Conservation (phyloP, 2,888 invertebrate species). For the Leucophenga montana region DNA sequence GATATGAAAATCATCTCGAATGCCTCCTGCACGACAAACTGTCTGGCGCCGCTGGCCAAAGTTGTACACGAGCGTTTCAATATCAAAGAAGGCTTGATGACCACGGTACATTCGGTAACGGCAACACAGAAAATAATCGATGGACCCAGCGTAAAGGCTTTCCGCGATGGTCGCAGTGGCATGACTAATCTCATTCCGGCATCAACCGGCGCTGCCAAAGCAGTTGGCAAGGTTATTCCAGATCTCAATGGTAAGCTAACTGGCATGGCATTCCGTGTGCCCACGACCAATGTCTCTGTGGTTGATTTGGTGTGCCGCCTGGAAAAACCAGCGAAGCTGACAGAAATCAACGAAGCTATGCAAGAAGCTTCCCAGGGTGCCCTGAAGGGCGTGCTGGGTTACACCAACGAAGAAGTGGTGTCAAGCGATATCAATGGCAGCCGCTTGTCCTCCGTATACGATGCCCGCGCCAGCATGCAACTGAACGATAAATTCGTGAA, state of each 20-base stretch:
- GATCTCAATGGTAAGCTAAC: conserved; percentile 98
- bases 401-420: too few relatives aligned
- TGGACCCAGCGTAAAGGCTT: conserved; percentile 77
- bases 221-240: too few relatives aligned
- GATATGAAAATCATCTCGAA: too few relatives aligned
- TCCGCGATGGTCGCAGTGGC: conserved; percentile 98
- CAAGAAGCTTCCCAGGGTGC: too few relatives aligned
- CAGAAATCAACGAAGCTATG: too few relatives aligned
- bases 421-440: too few relatives aligned
- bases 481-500: conserved; percentile 96
- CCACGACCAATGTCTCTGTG: conserved; percentile 95
- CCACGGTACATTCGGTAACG: too few relatives aligned
- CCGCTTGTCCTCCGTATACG: conserved; percentile 77
- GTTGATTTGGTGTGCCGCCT: conserved; percentile 93
- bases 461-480: conserved; percentile 84
- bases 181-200: conserved; percentile 98
- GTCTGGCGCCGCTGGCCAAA: too few relatives aligned
- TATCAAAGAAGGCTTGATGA: too few relatives aligned
- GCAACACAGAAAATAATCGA: conserved; percentile 76
- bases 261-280: conserved; percentile 99
- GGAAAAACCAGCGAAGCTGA: conserved; percentile 90
- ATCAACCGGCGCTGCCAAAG: conserved; percentile 96
- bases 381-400: too few relatives aligned
- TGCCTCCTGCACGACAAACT: too few relatives aligned
- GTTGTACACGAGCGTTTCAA: too few relatives aligned